These are phyloP conservation scores for Hololepta plana DNA, from an alignment of 2,888 invertebrate genomes.

Conservation along the genomic window DNA sequence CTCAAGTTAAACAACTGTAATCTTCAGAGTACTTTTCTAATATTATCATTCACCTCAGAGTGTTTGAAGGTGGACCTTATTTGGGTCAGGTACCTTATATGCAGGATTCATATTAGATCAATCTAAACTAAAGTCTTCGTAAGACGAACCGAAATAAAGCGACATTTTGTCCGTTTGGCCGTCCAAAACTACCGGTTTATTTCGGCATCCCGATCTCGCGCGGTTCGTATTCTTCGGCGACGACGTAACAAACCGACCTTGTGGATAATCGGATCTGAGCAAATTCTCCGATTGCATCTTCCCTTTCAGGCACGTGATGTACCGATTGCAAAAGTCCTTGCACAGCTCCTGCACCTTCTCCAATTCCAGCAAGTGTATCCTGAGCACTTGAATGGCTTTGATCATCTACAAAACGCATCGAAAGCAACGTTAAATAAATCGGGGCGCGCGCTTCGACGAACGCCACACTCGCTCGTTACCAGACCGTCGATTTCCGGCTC, in stretches of 20 bases:
- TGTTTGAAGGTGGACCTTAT: no score
- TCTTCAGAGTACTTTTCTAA: no score
- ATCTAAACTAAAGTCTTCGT: no score
- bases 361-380: slow-evolving; percentile 81
- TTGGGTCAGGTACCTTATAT: no score
- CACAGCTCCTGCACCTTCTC: slow-evolving; percentile 91
- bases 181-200: no score
- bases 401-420: slow-evolving; percentile 45
- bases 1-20: no score
- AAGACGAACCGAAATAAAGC: no score
- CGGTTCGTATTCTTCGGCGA: no score
- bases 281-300: slow-evolving; percentile 83
- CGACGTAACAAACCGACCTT: slow-evolving; percentile 32
- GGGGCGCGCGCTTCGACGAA: slow-evolving; percentile 9
- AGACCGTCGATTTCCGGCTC: slow-evolving; percentile 91
- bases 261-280: slow-evolving; percentile 59
- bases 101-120: no score
- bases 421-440: background rate
- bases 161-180: no score
- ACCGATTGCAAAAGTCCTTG: slow-evolving; percentile 86
- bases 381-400: slow-evolving; percentile 73
- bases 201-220: no score
- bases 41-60: no score
- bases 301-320: slow-evolving; percentile 78
- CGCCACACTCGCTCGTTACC: slow-evolving; percentile 33